These are phyloP conservation scores for Halcyon badia DNA, from an alignment of 2,797 vertebrate species.

Conservation along the genomic window DNA sequence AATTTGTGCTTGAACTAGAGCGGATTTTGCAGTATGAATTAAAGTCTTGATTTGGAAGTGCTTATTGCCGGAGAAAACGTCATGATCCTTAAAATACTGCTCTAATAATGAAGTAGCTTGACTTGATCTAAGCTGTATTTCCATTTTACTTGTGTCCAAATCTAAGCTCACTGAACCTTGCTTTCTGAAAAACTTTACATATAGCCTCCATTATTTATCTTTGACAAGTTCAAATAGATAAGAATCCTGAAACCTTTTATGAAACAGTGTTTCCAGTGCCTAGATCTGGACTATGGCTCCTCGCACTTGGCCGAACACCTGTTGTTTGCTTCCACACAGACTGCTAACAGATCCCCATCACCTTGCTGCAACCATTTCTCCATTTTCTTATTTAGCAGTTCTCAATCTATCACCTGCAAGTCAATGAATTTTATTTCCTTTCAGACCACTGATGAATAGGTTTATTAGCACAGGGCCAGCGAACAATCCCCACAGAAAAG, in stretches of 20 bases:
- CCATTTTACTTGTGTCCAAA: neutral
- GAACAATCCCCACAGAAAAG: neutral
- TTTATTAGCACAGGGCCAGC: neutral
- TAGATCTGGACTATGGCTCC: neutral
- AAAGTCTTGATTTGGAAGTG: neutral
- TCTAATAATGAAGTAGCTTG: neutral
- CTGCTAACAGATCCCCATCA: neutral
- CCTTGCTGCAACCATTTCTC: neutral
- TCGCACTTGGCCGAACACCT: neutral
- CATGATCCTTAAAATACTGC: neutral
- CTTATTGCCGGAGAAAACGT: neutral
- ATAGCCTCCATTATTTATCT: neutral
- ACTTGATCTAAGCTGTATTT: slow-evolving; percentile 6
- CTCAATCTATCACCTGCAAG: neutral
- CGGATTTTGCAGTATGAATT: neutral
- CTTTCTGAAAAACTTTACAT: neutral
- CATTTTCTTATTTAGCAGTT: neutral
- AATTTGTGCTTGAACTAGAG: neutral
- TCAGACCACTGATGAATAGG: neutral
- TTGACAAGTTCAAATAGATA: slow-evolving; percentile 13
- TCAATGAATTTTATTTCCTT: neutral
- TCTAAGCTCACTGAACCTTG: neutral
- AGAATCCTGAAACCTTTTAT: neutral
- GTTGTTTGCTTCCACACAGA: neutral
- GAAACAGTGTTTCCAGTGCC: neutral